Conservation (phyloP, 2,113 vertebrate species). For the Eleginops maclovinus region DNA sequence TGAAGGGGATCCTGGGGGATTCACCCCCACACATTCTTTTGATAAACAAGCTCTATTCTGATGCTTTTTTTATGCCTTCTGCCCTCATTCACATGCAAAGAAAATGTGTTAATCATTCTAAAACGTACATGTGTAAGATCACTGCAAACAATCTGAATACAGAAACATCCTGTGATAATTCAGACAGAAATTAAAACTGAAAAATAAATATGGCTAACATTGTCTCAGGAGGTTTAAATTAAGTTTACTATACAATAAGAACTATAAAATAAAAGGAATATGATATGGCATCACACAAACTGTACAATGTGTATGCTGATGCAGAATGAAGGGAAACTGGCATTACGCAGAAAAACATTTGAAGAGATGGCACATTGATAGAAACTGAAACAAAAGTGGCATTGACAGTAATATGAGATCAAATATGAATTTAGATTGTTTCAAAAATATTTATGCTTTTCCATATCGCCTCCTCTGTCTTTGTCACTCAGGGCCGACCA, state of each 20-base stretch:
- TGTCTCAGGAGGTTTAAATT: conserved; percentile 28
- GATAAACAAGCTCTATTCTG: too few species aligned
- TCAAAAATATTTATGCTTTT: too few species aligned
- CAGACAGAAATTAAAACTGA: conserved; percentile 51
- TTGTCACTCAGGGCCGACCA: too few species aligned
- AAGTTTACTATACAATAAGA: conserved; percentile 21
- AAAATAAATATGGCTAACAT: conserved; percentile 24
- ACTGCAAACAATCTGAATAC: conserved; percentile 13
- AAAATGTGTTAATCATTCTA: too few species aligned
- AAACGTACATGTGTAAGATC: too few species aligned
- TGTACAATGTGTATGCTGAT: conserved; percentile 8
- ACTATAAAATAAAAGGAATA: background rate
- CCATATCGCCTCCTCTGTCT: too few species aligned
- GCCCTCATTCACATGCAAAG: too few species aligned
- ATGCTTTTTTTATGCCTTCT: too few species aligned
- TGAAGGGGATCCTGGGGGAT: too few species aligned
- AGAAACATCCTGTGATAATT: conserved; percentile 15
- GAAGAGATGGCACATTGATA: conserved; percentile 8
- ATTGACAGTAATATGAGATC: too few species aligned
- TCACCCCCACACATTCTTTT: too few species aligned
- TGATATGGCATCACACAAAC: background rate
- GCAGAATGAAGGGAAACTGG: background rate
- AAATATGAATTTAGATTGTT: too few species aligned
- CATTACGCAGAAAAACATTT: conserved; percentile 9
- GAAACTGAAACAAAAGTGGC: conserved; percentile 2